phyloP scores from a whole-genome alignment of 92 coral and sea anemone genomes.

The Paragorgia papillata region DNA sequence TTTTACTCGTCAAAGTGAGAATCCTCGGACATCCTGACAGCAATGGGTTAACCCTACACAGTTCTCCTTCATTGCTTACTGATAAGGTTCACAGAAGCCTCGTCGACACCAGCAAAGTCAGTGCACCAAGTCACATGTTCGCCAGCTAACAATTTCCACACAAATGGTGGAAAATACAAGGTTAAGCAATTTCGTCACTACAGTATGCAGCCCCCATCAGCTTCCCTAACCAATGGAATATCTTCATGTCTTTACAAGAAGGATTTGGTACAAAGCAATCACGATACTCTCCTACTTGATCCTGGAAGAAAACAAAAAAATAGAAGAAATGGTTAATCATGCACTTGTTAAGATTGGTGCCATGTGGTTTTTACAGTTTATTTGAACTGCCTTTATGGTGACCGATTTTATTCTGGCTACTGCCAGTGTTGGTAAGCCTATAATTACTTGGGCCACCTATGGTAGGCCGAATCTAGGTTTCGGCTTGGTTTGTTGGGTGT shows the following conservation, averaged over 20 bases:
- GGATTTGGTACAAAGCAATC: slow-evolving; percentile 92
- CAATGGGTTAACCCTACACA: too few species aligned
- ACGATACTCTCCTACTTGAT: slow-evolving; percentile 77
- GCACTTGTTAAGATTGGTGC: neutral
- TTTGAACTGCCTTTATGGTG: too few species aligned
- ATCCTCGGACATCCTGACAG: too few species aligned
- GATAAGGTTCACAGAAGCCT: slow-evolving; percentile 74
- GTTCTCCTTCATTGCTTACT: too few species aligned
- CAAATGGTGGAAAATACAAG: slow-evolving; percentile 82
- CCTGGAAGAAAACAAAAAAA: too few species aligned
- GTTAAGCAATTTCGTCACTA: slow-evolving; percentile 95
- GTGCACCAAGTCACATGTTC: slow-evolving; percentile 98
- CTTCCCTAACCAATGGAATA: slow-evolving; percentile 81
- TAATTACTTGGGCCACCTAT: too few species aligned
- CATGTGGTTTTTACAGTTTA: too few species aligned
- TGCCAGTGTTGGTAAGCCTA: too few species aligned
- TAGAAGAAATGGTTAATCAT: neutral
- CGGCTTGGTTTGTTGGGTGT: too few species aligned
- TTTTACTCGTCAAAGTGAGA: too few species aligned
- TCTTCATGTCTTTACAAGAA: slow-evolving; percentile 63
- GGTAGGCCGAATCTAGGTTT: too few species aligned
- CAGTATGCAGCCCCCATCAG: slow-evolving; percentile 93
- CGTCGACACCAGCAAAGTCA: slow-evolving; percentile 83
- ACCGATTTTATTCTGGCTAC: too few species aligned
- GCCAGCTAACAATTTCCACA: slow-evolving; percentile 95